phyloP scores from a whole-genome alignment of 2,113 vertebrate species.

The Sinocyclocheilus grahami region DNA sequence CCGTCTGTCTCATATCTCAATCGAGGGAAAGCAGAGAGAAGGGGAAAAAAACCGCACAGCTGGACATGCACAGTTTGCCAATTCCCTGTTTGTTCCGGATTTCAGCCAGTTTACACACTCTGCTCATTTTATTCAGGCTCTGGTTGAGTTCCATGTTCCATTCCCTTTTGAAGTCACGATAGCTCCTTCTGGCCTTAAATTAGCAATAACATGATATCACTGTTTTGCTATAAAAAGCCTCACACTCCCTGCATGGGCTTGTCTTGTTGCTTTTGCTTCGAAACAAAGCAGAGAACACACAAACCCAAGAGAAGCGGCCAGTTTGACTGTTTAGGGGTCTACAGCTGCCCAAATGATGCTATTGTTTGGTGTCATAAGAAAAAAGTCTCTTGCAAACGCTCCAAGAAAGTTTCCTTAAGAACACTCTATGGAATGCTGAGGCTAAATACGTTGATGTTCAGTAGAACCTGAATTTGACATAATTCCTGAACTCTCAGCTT shows the following conservation, averaged over 20 bases:
- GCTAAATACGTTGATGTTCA: slow-evolving; percentile 69
- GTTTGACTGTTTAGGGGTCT: slow-evolving; percentile 13
- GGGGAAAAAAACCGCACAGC: background rate
- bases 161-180: slow-evolving; percentile 66
- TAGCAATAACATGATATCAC: slow-evolving; percentile 58
- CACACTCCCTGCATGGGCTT: slow-evolving; percentile 7
- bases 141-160: slow-evolving; percentile 54
- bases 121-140: slow-evolving; percentile 29
- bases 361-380: background rate
- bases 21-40: slow-evolving; percentile 2
- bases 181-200: slow-evolving; percentile 66
- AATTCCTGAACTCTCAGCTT: slow-evolving; percentile 77
- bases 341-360: slow-evolving; percentile 35
- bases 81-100: slow-evolving; percentile 47
- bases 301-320: slow-evolving; percentile 18
- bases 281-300: slow-evolving; percentile 5
- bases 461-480: slow-evolving; percentile 82
- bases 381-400: background rate
- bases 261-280: slow-evolving; percentile 43
- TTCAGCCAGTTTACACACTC: slow-evolving; percentile 43
- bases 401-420: slow-evolving; percentile 37
- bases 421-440: slow-evolving; percentile 48
- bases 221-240: slow-evolving; percentile 35
- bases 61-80: slow-evolving; percentile 28
- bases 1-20: background rate